phyloP scores from a whole-genome alignment of 2,888 invertebrate species.

The Drosophila subquinaria region DNA sequence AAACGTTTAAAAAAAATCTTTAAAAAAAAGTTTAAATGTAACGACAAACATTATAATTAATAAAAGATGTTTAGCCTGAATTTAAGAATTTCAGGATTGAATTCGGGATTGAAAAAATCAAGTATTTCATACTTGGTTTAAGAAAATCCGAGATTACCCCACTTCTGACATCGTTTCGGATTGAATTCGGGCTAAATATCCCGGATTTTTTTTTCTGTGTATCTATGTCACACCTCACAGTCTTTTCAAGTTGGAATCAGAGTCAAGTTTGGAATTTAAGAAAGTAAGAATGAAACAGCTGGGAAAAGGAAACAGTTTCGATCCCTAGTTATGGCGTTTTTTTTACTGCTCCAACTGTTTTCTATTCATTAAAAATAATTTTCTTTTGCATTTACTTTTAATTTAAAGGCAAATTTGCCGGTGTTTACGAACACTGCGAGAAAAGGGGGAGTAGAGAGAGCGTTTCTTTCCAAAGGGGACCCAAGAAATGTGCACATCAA shows the following conservation, averaged over 20 bases:
- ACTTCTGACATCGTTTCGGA: too few species aligned
- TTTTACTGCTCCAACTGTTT: slow-evolving; percentile 53
- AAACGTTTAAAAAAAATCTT: too few species aligned
- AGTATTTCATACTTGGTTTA: too few species aligned
- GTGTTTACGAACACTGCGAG: slow-evolving; percentile 15
- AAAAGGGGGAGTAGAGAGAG: neutral
- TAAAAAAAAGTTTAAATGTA: too few species aligned
- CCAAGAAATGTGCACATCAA: slow-evolving; percentile 77
- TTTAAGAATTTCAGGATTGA: too few species aligned
- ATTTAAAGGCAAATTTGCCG: slow-evolving; percentile 62
- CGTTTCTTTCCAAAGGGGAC: neutral
- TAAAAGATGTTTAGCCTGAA: too few species aligned
- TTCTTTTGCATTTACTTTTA: slow-evolving; percentile 78
- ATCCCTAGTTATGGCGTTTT: slow-evolving; percentile 19
- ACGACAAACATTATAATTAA: too few species aligned
- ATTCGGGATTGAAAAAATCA: too few species aligned
- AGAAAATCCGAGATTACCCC: too few species aligned
- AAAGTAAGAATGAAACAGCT: neutral
- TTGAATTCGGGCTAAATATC: too few species aligned
- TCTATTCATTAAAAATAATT: slow-evolving; percentile 77
- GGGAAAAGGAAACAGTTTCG: neutral
- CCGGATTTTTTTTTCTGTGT: too few species aligned
- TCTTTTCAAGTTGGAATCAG: slow-evolving; percentile 40
- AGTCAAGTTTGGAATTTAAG: slow-evolving; percentile 45
- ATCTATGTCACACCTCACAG: slow-evolving; percentile 18